Percentiles rank a stretch among this genome's conserved stretches.
phyloP scores from a whole-genome alignment of 2,888 invertebrate species.

The Limenitis camilla region DNA sequence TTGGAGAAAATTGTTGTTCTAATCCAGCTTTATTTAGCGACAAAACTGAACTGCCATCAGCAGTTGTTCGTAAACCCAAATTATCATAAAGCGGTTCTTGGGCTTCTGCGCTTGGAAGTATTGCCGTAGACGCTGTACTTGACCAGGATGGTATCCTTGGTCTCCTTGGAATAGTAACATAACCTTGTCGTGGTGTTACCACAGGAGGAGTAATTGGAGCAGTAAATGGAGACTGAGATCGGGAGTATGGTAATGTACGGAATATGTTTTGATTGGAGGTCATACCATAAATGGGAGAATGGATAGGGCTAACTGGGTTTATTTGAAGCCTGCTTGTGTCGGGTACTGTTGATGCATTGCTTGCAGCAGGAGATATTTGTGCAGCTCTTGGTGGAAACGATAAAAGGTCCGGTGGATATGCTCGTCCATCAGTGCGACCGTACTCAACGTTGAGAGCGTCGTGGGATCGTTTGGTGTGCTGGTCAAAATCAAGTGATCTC shows the following conservation, averaged over 20 bases:
- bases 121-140: constrained; percentile 74
- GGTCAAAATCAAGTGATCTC: constrained; percentile 79
- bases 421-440: constrained; percentile 73
- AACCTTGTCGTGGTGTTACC: constrained; percentile 83
- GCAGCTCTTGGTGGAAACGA: constrained; percentile 83
- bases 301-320: constrained; percentile 78
- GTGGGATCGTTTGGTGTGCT: constrained; percentile 71
- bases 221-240: constrained; percentile 84
- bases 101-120: constrained; percentile 67
- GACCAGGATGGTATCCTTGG: constrained; percentile 90
- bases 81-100: constrained; percentile 91
- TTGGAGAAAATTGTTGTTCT: constrained; percentile 69
- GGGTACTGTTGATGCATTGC: constrained; percentile 86
- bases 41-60: constrained; percentile 87
- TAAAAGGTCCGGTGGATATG: constrained; percentile 86
- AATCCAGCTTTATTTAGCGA: constrained; percentile 83
- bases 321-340: constrained; percentile 79
- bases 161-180: constrained; percentile 89
- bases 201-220: constrained; percentile 77
- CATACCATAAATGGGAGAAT: constrained; percentile 78
- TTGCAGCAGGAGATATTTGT: constrained; percentile 85
- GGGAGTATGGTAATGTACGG: constrained; percentile 86
- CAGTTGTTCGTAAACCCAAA: constrained; percentile 87
- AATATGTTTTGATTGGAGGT: constrained; percentile 78
- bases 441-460: constrained; percentile 71